Conservation (phyloP, 2,797 vertebrate species). For the Loris lydekkerianus region DNA sequence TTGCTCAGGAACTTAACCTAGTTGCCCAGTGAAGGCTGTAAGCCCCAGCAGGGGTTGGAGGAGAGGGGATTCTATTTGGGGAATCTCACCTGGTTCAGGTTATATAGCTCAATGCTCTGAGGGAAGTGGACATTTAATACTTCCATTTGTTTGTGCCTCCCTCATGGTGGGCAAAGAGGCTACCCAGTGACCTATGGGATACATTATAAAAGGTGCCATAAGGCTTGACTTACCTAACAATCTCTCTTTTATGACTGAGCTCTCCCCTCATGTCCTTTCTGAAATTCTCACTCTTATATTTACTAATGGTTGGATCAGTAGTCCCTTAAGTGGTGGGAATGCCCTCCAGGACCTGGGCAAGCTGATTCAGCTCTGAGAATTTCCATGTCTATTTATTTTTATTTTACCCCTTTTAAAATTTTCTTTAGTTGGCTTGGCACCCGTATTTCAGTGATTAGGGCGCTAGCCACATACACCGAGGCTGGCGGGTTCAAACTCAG, state of each 20-base stretch:
- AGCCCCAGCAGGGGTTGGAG: no score
- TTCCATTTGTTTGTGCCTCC: neutral
- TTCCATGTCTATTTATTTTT: neutral
- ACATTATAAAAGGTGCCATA: neutral
- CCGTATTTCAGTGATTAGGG: no score
- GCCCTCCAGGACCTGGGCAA: neutral
- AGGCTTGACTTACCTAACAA: neutral
- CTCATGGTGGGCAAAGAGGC: neutral
- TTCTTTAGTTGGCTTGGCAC: neutral
- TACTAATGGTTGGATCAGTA: neutral
- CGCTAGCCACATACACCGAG: no score
- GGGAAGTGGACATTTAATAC: neutral
- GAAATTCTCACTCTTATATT: slow-evolving; percentile 1
- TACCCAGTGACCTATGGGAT: neutral
- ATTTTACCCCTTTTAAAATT: neutral
- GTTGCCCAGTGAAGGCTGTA: neutral
- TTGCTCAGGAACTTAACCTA: neutral
- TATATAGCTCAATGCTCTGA: neutral
- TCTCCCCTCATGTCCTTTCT: neutral
- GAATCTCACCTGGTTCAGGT: neutral
- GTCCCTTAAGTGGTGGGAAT: neutral
- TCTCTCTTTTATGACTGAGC: neutral
- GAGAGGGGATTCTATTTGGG: neutral
- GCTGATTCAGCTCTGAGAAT: neutral
- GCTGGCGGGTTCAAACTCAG: no score